These are phyloP conservation scores for Corvus cornix DNA, from an alignment of 2,113 vertebrate genomes.

Conservation along the genomic window DNA sequence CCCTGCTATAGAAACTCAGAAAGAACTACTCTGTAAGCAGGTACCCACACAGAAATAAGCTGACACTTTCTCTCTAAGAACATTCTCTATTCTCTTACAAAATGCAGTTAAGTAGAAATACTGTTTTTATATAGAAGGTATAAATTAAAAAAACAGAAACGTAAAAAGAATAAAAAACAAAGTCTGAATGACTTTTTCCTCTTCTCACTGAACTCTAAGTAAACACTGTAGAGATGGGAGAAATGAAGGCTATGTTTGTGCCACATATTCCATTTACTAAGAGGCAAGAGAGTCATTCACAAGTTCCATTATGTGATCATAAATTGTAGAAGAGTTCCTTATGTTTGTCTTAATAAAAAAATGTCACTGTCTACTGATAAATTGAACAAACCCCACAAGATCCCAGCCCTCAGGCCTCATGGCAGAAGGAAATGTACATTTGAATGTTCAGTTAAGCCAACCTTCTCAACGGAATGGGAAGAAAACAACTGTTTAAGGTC, in stretches of 20 bases:
- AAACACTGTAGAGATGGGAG: neutral
- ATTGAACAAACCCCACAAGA: neutral
- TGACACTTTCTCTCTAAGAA: neutral
- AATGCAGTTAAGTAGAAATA: neutral
- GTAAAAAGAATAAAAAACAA: neutral
- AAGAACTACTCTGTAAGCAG: neutral
- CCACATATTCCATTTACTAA: conserved; percentile 17
- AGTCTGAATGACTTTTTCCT: neutral
- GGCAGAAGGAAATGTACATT: neutral
- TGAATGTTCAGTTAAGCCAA: neutral
- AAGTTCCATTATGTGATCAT: conserved; percentile 16
- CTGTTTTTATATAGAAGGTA: neutral
- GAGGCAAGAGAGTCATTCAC: neutral
- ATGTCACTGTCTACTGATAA: neutral
- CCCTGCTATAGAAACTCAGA: neutral
- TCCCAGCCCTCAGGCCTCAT: neutral
- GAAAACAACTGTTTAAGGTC: neutral
- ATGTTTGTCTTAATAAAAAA: conserved; percentile 13
- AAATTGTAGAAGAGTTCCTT: neutral
- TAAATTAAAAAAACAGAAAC: neutral
- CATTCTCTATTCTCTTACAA: neutral
- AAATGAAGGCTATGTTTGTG: conserved; percentile 10
- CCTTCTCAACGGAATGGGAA: neutral
- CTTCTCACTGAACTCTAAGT: neutral
- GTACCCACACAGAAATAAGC: neutral